These are phyloP conservation scores for Drosophila varians DNA, from an alignment of 1,140 invertebrate genomes.

Conservation along the genomic window DNA sequence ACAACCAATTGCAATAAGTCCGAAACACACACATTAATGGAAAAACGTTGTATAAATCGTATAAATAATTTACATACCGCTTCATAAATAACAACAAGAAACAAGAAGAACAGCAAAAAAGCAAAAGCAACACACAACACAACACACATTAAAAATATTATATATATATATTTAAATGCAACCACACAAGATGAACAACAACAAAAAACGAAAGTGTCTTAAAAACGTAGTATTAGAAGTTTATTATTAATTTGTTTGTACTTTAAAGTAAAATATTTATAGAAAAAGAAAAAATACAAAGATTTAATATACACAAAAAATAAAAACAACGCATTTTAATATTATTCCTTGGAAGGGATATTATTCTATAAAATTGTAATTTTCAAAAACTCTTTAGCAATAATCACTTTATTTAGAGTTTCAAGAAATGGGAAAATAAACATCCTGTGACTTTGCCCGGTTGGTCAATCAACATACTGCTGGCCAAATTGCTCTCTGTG, in stretches of 20 bases:
- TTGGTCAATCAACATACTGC: constrained; percentile 7
- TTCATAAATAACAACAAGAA: constrained; percentile 37
- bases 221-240: constrained; percentile 81
- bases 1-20: constrained; percentile 43
- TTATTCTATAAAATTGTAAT: too few relatives aligned
- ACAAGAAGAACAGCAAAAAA: too few relatives aligned
- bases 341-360: neutral
- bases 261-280: constrained; percentile 82
- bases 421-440: constrained; percentile 7
- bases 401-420: constrained; percentile 14
- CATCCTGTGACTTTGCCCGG: constrained; percentile 27
- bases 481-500: constrained; percentile 10
- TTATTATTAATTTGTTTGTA: constrained; percentile 82
- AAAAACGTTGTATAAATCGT: constrained; percentile 62
- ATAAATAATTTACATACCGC: constrained; percentile 64
- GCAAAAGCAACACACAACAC: constrained; percentile 49
- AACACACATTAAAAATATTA: constrained; percentile 46
- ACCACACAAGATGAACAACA: constrained; percentile 79
- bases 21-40: constrained; percentile 50
- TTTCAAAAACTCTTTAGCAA: neutral
- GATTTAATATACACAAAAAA: constrained; percentile 82
- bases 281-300: constrained; percentile 81
- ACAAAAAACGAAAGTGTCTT: constrained; percentile 82
- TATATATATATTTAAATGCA: constrained; percentile 60
- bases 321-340: constrained; percentile 24